phyloP scores from a whole-genome alignment of 2,113 vertebrate species.

The Paradoxurus hermaphroditus region DNA sequence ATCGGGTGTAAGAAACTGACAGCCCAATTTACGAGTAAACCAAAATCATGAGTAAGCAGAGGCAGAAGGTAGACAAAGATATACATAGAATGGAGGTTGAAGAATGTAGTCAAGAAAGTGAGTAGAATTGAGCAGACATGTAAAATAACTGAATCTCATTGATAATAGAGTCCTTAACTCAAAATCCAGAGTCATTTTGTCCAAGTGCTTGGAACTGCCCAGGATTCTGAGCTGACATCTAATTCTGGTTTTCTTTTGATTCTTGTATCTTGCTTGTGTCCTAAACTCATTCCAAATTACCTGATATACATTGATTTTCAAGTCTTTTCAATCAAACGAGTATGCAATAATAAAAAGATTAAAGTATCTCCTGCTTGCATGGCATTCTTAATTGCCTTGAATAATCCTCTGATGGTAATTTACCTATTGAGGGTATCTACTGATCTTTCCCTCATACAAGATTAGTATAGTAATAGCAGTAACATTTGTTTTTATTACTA shows the following conservation, averaged over 20 bases:
- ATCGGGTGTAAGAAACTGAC: not conserved
- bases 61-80: not conserved
- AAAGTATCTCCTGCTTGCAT: not conserved
- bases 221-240: not conserved
- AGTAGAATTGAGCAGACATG: not conserved
- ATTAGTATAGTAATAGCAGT: not conserved
- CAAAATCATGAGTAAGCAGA: constrained; percentile 25
- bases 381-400: not conserved
- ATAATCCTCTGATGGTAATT: not conserved
- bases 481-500: constrained; percentile 3
- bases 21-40: constrained; percentile 18
- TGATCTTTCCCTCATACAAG: constrained; percentile 28
- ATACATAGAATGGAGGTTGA: not conserved
- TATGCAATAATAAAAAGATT: not conserved
- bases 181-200: not conserved
- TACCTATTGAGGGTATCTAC: not conserved
- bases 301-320: not conserved
- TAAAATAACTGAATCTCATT: not conserved
- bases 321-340: constrained; percentile 20
- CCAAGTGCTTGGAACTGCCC: not conserved
- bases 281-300: not conserved
- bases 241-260: not conserved
- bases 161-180: not conserved
- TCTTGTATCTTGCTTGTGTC: not conserved
- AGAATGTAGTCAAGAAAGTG: not conserved